Evolutionary conservation across 2,797 vertebrate genomes (phyloP), one percentile per base, ranked within the genome.

Genomic region (Chromobotia macracanthus): DNA sequence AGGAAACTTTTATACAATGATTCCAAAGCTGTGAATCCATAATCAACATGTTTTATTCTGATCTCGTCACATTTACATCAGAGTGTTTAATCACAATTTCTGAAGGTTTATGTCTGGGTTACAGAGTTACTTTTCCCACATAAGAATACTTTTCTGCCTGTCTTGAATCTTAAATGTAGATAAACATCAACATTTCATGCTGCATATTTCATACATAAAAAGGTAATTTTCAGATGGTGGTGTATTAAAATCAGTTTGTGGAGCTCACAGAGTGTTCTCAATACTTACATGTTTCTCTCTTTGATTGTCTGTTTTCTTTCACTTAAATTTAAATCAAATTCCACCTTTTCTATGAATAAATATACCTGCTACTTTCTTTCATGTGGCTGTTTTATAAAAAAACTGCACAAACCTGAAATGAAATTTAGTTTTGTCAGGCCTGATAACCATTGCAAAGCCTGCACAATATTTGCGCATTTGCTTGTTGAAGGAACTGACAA

Each of bases 181-280:
- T 77, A 69, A 60, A 61, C 66, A 58, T 51, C 3, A 2, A n/a
- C n/a, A 61, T 68, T 68, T 69, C 53, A 58, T 68, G 51, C 21
- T 0, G 7, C 53, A 58, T 25, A 50, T 77, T 76, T 77, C 44
- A 77, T 61, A 23, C 66, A 69, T 77, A 61, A 69, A 77, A 77
- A 69, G 9, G 69, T 77, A n/a, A 23, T 55, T 69, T 50, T 77
- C 55, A 61, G 55, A 35, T 67, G 53, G 66, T 3, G 6, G 18
- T 23, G 18, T 60, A 77, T 77, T 69, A 23, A 69, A 69, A 69
- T 77, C 55, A 50, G 65, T 18, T n/a, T n/a, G n/a, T n/a, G n/a
- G n/a, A n/a, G n/a, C n/a, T n/a, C n/a, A n/a, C n/a, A n/a, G n/a
- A n/a, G n/a, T n/a, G n/a, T n/a, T n/a, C n/a, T n/a, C n/a, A n/a